Base-by-base conservation (phyloP, 2,113 vertebrate genomes). In the Nibea coibor region DNA sequence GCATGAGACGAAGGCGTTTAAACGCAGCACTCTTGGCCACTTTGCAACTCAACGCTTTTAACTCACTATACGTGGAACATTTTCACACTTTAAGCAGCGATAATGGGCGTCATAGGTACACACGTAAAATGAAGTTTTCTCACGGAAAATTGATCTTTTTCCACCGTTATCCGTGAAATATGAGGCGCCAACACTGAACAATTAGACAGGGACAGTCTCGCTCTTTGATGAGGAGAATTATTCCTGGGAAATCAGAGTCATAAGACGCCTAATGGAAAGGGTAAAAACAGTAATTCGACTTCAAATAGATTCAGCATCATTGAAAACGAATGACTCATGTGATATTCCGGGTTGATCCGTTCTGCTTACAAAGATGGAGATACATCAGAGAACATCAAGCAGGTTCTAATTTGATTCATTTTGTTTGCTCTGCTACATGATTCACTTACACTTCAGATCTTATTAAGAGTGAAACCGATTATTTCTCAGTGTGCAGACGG, bases 161-260 rank as follows among this genome's bases (percentile, higher is more conserved):
- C 24, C 35, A 3, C 15, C 10, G n/a, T 19, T 79, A 31, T 43
- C 26, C 31, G 24, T 11, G 1, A 51, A 20, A 42, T 43, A 59
- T 64, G 3, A 56, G 20, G 9, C 50, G 15, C 1, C 15, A n/a
- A 56, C 20, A 5, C 17, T 24, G 31, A 15, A 48, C 12, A 5
- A 19, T 69, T 22, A 17, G 31, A 20, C 11, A 45, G 20, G 12
- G 17, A 12, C 14, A 61, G 79, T 47, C 48, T 5, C 26, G 53
- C 17, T 22, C 17, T 56, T 16, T 56, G 5, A 16, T 65, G 20
- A 35, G 54, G 19, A 64, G 17, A 51, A n/a, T 16, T 53, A 15
- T 20, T 53, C 56, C 3, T 50, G 26, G 39, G 45, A 65, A 83
- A 90, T 57, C 56, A 17, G 24, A 86, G 74, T 88, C 85, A 89